A percentile compares a stretch with the other conserved stretches of the same genome.
Evolutionary conservation across 2,113 vertebrate species (phyloP).

Genomic region (Ageneiosus marmoratus): DNA sequence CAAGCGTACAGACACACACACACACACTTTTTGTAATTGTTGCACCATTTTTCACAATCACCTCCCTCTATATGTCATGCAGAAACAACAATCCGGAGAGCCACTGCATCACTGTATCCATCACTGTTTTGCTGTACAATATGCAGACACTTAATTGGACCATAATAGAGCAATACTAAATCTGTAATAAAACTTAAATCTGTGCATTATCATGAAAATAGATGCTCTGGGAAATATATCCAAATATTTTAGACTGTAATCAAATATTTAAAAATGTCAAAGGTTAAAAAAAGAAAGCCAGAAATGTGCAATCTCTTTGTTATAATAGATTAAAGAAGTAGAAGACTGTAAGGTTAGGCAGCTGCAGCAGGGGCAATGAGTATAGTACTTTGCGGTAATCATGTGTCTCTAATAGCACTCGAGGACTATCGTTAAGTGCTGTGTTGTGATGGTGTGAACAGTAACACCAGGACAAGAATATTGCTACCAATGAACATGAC

Average conservation of each 20-base stretch:
- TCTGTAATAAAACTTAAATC: neutral
- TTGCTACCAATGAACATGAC: neutral
- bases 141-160: neutral
- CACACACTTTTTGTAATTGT: neutral
- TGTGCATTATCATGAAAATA: neutral
- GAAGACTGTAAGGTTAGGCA: no score
- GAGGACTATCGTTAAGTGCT: neutral
- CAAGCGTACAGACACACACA: no score
- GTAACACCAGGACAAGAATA: neutral
- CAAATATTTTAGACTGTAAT: neutral
- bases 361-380: neutral
- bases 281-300: neutral
- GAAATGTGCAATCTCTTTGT: neutral
- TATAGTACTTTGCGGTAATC: neutral
- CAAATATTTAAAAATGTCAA: neutral
- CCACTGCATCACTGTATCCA: no score
- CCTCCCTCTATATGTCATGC: neutral
- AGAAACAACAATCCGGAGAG: neutral
- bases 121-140: neutral
- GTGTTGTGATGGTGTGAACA: neutral
- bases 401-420: neutral
- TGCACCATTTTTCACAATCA: neutral
- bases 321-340: neutral
- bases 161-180: neutral
- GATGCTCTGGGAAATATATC: neutral